Evolutionary conservation across 2,888 invertebrate species (phyloP), one percentile per base, ranked within the genome.

Genomic region (Eristalis arbustorum): DNA sequence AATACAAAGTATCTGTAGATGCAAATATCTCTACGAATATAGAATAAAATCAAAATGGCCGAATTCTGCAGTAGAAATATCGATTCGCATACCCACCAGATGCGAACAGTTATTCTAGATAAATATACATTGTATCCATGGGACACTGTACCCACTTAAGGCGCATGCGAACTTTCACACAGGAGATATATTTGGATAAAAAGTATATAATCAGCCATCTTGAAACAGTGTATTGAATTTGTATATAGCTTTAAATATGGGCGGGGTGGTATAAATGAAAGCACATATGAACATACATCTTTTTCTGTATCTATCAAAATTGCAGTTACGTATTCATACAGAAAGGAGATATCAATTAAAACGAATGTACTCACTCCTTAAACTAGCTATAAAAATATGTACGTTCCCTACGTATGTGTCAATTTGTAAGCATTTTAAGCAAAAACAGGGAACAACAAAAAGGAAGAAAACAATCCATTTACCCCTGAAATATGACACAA

Each of bases 401-500:
- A 66, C 57, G n/a, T 11, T 2, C 10, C 11, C 11, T 37, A 11
- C 37, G 11, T 13, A 37, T 37, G 37, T 37, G 13, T 37, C 37
- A 37, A 37, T 37, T 37, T 13, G 13, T 13, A 13, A 13, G 13
- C 8, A 34, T 34, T 34, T 34, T 6, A 34, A 34, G 25, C 25
- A 34, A 34, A 34, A 34, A 6, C 6, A 8, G 37, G 37, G 8
- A 37, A 37, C 10, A 37, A 2, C 3, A 37, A 37, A 13, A 11
- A 37, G 13, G 37, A 37, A 37, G 49, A 49, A 49, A 49, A 49
- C n/a, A 49, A 49, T 77, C 42, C 62, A 23, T 34, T 31, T 40
- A 82, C 72, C 82, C 78, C 71, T 83, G 78, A 75, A 87, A 83
- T 75, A 75, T 62, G 78, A 83, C 83, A 87, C 87, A 87, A 78